Base-by-base conservation (phyloP, 2,888 invertebrate species). In the Leptinotarsa rubiginosa region DNA sequence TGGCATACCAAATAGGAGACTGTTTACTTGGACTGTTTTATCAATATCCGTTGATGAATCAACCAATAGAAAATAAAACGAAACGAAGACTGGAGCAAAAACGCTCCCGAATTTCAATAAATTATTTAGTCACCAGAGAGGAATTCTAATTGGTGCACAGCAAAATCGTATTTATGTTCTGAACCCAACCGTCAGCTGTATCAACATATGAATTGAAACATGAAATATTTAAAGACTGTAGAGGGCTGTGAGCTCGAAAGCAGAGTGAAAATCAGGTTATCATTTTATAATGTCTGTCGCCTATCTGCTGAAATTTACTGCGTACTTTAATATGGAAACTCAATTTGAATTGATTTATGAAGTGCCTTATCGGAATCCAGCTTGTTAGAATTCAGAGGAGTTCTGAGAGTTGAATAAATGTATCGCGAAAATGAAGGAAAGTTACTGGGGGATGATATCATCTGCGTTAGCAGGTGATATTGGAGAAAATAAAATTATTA, bases 111-210 rank as follows among this genome's bases (percentile, higher is more conserved):
- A 68, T 69, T 65, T 18, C 22, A 5, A 56, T 59, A n/a, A 71
- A 75, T 74, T 74, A 77, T 77, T 77, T 54, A 77, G 52, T 41
- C 47, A 65, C 50, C 31, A 70, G 74, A 76, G 75, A 73, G 74
- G 74, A 72, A 68, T 75, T 76, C 73, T 78, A 78, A 79, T 79
- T 79, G 79, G 75, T 71, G 79, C 72, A 79, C 78, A 79, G 75
- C 77, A 74, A 75, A 77, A 78, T 73, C 73, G 77, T 79, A 79
- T 78, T 78, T 77, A 77, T 75, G 74, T 65, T 75, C 66, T 72
- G 71, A 65, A 71, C 72, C 70, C 59, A 72, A 92, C 90, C 90
- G 91, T 73, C 75, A 70, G 73, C 77, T 73, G 88, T 90, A 90
- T 90, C 87, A 88, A 77, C 79, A 81, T 80, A 78, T 78, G 79